Conservation (phyloP, 2,113 vertebrate species). For the Orcinus orca region DNA sequence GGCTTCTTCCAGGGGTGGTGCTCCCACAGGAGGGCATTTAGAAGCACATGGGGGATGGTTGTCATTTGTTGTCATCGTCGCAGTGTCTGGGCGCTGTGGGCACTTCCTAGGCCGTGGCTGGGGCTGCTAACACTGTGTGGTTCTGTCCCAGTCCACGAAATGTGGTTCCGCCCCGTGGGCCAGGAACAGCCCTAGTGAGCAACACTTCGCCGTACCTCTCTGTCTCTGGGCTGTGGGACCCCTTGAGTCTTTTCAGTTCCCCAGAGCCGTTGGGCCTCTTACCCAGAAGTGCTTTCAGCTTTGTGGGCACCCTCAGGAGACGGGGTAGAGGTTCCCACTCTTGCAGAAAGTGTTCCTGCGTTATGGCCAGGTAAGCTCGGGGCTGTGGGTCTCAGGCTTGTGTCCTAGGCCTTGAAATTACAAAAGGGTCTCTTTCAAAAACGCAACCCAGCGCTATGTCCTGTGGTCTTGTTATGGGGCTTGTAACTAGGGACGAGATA, state of each 20-base stretch:
- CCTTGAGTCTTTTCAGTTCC: background rate
- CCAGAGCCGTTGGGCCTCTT: background rate
- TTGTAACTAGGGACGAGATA: background rate
- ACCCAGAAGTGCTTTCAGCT: background rate
- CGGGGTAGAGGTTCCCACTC: background rate
- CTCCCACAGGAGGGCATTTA: background rate
- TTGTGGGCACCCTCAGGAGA: background rate
- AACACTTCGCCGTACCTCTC: too few species aligned
- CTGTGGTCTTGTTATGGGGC: background rate
- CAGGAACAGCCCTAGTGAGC: background rate
- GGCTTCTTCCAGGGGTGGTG: background rate
- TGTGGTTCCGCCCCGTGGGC: background rate
- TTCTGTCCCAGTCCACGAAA: accelerated
- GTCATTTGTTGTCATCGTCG: background rate
- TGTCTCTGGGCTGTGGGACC: background rate
- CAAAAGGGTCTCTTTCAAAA: background rate
- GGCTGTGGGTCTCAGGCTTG: background rate
- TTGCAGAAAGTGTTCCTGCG: background rate
- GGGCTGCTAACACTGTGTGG: accelerated
- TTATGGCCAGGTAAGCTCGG: background rate
- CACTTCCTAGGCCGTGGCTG: background rate
- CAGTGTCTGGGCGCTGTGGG: accelerated
- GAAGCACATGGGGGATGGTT: background rate
- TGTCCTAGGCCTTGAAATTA: background rate
- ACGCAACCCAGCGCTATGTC: background rate